phyloP scores from a whole-genome alignment of 1,140 invertebrate species.

The Drosophila ficusphila region DNA sequence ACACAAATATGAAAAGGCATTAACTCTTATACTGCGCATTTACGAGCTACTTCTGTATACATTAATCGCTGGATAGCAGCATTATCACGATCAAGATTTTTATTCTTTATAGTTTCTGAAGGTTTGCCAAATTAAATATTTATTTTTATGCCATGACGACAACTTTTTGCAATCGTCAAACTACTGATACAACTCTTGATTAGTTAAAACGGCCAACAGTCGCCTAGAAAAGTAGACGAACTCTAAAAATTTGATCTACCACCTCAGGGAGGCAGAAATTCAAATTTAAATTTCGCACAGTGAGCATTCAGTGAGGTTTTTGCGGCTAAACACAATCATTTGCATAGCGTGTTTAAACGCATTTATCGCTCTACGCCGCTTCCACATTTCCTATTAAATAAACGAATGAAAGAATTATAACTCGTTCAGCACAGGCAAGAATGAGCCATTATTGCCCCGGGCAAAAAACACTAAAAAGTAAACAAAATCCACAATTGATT shows the following conservation, averaged over 20 bases:
- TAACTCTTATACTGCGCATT: constrained; percentile 54
- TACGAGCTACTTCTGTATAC: constrained; percentile 34
- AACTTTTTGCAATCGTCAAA: constrained; percentile 13
- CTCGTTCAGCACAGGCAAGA: constrained; percentile 14
- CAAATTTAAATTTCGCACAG: constrained; percentile 26
- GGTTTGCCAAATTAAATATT: constrained; percentile 9
- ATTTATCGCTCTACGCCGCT: constrained; percentile 41
- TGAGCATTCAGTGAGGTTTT: constrained; percentile 17
- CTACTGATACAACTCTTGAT: constrained; percentile 24
- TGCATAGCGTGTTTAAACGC: constrained; percentile 68
- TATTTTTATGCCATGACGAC: constrained; percentile 31
- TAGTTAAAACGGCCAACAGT: constrained; percentile 6
- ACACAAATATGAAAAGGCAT: constrained; percentile 50
- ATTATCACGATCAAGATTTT: constrained; percentile 30
- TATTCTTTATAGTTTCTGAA: constrained; percentile 11
- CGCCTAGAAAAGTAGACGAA: not conserved
- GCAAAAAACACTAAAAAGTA: constrained; percentile 38
- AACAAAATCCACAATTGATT: constrained; percentile 50
- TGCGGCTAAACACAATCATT: constrained; percentile 39
- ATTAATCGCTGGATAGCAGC: constrained; percentile 9
- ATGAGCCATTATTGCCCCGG: constrained; percentile 14
- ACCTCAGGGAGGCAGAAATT: constrained; percentile 10
- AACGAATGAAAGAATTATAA: constrained; percentile 30
- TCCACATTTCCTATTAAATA: constrained; percentile 35
- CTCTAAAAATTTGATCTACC: not conserved